Conservation (phyloP, 37 sponge, comb jelly and placozoan species). For the Ianthella basta region DNA sequence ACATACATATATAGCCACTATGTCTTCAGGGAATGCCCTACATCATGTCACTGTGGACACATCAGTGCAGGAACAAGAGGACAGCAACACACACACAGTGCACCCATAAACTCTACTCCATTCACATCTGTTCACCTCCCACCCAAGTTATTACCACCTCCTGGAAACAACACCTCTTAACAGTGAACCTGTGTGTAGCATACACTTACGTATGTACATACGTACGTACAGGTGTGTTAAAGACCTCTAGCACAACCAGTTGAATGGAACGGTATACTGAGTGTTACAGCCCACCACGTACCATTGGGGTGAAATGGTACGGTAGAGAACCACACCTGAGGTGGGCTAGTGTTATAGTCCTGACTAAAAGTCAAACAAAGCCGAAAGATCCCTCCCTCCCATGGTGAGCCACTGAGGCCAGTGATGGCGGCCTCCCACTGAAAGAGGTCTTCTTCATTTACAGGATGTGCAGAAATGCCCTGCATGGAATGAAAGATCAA, state of each 20-base stretch:
- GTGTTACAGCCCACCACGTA: constrained; percentile 12
- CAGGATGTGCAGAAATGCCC: constrained; percentile 70
- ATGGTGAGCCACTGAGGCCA: constrained; percentile 61
- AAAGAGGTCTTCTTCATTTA: constrained; percentile 43
- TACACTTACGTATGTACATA: not conserved
- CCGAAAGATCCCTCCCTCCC: constrained; percentile 87
- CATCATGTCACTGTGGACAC: too few species aligned
- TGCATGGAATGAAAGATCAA: constrained; percentile 10
- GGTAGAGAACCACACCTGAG: constrained; percentile 76
- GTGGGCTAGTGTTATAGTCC: constrained; percentile 75
- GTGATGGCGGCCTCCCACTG: constrained; percentile 68
- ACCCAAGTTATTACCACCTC: too few species aligned
- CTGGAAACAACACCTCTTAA: too few species aligned
- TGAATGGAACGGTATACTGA: not conserved
- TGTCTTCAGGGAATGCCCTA: too few species aligned
- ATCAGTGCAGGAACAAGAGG: too few species aligned
- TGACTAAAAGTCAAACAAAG: constrained; percentile 51
- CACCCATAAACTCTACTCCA: too few species aligned
- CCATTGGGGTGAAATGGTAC: constrained; percentile 93
- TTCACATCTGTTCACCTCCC: too few species aligned
- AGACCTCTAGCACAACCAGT: too few species aligned
- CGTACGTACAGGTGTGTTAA: not conserved
- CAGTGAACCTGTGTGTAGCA: not conserved
- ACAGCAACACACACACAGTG: too few species aligned
- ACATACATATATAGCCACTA: too few species aligned